Conservation (phyloP, 2,888 invertebrate genomes). For the Helobdella robusta region DNA sequence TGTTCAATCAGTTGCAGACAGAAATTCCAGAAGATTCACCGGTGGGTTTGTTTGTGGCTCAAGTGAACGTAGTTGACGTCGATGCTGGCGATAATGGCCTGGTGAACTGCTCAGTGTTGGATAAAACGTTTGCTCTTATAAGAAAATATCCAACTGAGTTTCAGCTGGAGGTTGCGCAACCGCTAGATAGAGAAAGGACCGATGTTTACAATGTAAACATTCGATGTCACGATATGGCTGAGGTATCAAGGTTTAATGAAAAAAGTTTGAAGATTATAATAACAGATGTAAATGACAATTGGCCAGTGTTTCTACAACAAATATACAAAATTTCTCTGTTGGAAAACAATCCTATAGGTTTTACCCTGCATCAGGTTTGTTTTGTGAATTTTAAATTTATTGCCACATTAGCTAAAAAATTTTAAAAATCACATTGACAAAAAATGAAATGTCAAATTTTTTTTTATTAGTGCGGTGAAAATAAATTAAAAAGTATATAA, state of each 20-base stretch:
- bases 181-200: slow-evolving; percentile 39
- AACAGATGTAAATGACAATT: slow-evolving; percentile 87
- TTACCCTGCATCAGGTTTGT: slow-evolving; percentile 56
- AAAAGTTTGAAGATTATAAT: slow-evolving; percentile 53
- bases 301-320: slow-evolving; percentile 79
- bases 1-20: neutral
- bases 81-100: slow-evolving; percentile 76
- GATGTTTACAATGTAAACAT: slow-evolving; percentile 51
- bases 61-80: slow-evolving; percentile 71
- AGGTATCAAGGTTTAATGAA: slow-evolving; percentile 59
- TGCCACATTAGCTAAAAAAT: too few relatives aligned
- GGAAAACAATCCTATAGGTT: slow-evolving; percentile 72
- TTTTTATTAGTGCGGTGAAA: neutral
- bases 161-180: slow-evolving; percentile 50
- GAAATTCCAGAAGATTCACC: slow-evolving; percentile 65
- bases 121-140: slow-evolving; percentile 17
- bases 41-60: slow-evolving; percentile 60
- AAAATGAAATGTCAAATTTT: slow-evolving; percentile 56
- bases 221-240: slow-evolving; percentile 59
- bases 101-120: slow-evolving; percentile 51
- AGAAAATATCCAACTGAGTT: slow-evolving; percentile 39
- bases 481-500: too few relatives aligned
- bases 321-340: slow-evolving; percentile 68
- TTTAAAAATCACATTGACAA: too few relatives aligned
- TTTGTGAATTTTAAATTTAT: too few relatives aligned